A percentile compares a stretch with the other conserved stretches of the same genome.
Evolutionary conservation across 1,140 invertebrate species (phyloP).

Genomic region (Scaptomyza montana): DNA sequence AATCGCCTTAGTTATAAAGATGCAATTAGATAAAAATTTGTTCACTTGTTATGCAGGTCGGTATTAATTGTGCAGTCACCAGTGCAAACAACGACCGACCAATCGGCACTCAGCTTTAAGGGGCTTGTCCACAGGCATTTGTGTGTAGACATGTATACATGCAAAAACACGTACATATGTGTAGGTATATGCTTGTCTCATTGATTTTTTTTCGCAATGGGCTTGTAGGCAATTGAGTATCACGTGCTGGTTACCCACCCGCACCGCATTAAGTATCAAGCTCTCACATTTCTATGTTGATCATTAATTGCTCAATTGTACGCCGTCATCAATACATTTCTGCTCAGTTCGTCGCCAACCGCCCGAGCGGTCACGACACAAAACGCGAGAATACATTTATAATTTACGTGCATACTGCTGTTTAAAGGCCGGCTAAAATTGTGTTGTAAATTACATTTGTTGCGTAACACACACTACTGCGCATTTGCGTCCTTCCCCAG

Average conservation of each 20-base stretch:
- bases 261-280: slow-evolving; percentile 2
- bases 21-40: slow-evolving; percentile 16
- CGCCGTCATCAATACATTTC: slow-evolving; percentile 6
- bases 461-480: slow-evolving; percentile 54
- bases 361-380: slow-evolving; percentile 32
- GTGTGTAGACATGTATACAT: no score
- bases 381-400: slow-evolving; percentile 51
- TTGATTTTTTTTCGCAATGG: slow-evolving; percentile 33
- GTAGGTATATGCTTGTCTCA: neutral
- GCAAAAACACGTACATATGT: neutral
- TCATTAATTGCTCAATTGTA: slow-evolving; percentile 23
- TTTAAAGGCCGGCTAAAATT: slow-evolving; percentile 25
- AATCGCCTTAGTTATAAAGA: slow-evolving; percentile 13
- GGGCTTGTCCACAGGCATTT: slow-evolving; percentile 53
- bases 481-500: slow-evolving; percentile 26
- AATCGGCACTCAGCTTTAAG: slow-evolving; percentile 59
- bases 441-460: slow-evolving; percentile 53
- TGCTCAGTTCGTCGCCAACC: slow-evolving; percentile 50
- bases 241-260: slow-evolving; percentile 29
- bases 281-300: slow-evolving; percentile 19
- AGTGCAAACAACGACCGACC: slow-evolving; percentile 38
- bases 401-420: slow-evolving; percentile 24
- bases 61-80: slow-evolving; percentile 43
- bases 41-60: slow-evolving; percentile 4
- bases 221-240: slow-evolving; percentile 12